Evolutionary conservation across 2,888 invertebrate genomes (phyloP).

Genomic region (Ditylenchus weischeri): DNA sequence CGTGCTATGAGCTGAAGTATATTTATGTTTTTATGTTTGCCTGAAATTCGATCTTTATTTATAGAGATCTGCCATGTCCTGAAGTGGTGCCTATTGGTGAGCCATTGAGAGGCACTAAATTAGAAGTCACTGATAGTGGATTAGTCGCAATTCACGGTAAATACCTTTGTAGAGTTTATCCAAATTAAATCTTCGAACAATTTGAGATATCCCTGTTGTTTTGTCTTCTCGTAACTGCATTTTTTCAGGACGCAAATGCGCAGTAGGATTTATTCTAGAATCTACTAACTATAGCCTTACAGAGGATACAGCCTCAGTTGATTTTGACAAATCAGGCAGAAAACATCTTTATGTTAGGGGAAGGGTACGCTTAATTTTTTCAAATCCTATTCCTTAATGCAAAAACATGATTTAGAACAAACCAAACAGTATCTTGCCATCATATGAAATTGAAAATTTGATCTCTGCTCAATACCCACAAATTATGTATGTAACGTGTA

Average conservation of each 20-base stretch:
- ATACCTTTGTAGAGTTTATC: conserved; percentile 12
- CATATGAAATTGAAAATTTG: conserved; percentile 14
- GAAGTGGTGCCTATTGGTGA: conserved; percentile 16
- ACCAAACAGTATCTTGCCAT: conserved; percentile 22
- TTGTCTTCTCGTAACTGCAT: no score
- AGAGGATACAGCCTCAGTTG: conserved; percentile 14
- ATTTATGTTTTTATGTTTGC: neutral
- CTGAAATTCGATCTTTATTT: neutral
- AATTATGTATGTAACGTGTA: neutral
- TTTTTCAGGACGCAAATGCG: neutral
- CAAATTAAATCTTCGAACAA: neutral
- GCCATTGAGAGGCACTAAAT: conserved; percentile 17
- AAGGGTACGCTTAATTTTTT: conserved; percentile 6
- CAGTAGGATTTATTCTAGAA: neutral
- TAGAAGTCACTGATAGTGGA: conserved; percentile 4
- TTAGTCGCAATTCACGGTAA: conserved; percentile 14
- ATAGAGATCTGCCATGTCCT: conserved; percentile 4
- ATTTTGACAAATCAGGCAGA: neutral
- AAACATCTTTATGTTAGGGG: conserved; percentile 6
- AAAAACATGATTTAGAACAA: conserved; percentile 11
- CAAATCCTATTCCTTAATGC: neutral
- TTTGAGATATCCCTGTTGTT: no score
- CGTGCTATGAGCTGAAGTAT: conserved; percentile 10
- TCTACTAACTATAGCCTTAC: neutral
- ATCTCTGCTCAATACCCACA: conserved; percentile 9